Conservation (phyloP, 2,888 invertebrate species). For the Ephialtes manifestator region DNA sequence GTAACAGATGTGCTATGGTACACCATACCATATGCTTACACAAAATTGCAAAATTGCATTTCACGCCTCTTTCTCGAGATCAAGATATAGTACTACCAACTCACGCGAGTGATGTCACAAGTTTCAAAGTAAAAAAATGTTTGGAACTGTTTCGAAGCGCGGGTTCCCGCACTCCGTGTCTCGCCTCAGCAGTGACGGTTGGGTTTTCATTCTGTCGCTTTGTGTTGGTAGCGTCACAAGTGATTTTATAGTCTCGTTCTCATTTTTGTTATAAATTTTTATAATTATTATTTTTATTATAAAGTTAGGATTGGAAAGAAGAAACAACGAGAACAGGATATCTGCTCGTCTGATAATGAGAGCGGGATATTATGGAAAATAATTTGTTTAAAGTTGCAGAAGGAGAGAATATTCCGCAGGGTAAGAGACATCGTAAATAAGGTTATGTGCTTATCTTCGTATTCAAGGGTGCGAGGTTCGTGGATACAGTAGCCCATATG, state of each 20-base stretch:
- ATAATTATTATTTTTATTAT: too few species aligned
- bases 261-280: too few species aligned
- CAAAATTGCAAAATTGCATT: too few species aligned
- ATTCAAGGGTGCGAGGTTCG: too few species aligned
- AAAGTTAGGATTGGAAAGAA: conserved; percentile 38
- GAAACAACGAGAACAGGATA: conserved; percentile 18
- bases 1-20: too few species aligned
- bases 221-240: conserved; percentile 43
- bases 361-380: conserved; percentile 16
- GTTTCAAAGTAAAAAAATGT: conserved; percentile 3
- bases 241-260: conserved; percentile 16
- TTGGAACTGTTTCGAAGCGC: neutral
- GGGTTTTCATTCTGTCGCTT: conserved; percentile 27
- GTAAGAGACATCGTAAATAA: conserved; percentile 5
- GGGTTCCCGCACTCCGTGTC: neutral
- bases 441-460: too few species aligned
- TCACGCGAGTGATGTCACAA: neutral
- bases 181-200: neutral
- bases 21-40: too few species aligned
- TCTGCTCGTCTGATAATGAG: conserved; percentile 16
- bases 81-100: neutral
- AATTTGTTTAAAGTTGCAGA: conserved; percentile 37
- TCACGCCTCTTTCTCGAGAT: neutral
- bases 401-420: conserved; percentile 8
- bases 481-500: conserved; percentile 5